phyloP scores from a whole-genome alignment of 1,140 invertebrate species.

The Pseudomyrmex dendroicus region DNA sequence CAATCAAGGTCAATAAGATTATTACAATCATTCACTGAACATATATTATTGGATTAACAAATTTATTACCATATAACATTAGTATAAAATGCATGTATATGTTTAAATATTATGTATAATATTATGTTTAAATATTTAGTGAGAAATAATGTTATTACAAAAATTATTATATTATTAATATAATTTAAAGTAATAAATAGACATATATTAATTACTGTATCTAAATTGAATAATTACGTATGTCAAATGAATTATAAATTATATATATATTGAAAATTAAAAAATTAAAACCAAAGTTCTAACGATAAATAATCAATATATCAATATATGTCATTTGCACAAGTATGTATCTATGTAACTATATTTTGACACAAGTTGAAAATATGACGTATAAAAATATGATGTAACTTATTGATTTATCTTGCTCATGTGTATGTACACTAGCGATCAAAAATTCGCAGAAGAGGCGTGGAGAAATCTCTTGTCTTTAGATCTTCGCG shows the following conservation, averaged over 20 bases:
- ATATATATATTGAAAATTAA: background rate
- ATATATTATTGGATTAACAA: conserved; percentile 36
- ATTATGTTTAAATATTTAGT: no score
- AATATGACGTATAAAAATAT: conserved; percentile 39
- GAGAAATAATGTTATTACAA: background rate
- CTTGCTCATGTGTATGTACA: background rate
- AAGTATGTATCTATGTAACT: background rate
- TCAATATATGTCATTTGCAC: conserved; percentile 5
- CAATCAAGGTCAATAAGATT: conserved; percentile 47
- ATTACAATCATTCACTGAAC: conserved; percentile 29
- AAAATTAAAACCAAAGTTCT: background rate
- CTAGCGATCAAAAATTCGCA: no score
- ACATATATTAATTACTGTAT: no score
- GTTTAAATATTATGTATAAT: no score
- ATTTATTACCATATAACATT: conserved; percentile 12
- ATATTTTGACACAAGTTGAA: background rate
- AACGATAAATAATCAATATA: background rate
- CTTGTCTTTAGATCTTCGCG: no score
- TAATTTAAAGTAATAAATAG: background rate
- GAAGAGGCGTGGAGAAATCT: no score
- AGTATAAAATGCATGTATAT: no score
- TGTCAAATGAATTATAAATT: background rate
- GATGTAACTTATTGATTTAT: conserved; percentile 43
- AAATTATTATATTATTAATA: background rate
- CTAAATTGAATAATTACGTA: background rate